phyloP scores from a whole-genome alignment of 2,888 invertebrate species.

The Tipula helvola region DNA sequence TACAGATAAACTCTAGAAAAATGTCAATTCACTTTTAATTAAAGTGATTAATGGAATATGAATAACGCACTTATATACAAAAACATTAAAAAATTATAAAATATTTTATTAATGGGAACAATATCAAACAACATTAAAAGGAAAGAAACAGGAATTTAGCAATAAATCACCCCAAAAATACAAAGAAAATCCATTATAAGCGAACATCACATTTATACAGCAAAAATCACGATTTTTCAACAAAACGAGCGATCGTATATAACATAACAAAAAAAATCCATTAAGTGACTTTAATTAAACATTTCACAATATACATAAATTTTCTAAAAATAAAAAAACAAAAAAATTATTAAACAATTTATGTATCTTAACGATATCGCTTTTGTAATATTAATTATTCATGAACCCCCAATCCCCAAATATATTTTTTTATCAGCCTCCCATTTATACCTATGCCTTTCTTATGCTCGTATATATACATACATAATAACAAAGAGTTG shows the following conservation, averaged over 20 bases:
- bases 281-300: background rate
- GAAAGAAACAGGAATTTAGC: background rate
- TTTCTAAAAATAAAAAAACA: background rate
- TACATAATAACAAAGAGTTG: background rate
- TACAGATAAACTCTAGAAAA: too few relatives aligned
- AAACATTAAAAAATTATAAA: background rate
- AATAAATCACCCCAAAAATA: background rate
- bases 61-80: too few relatives aligned
- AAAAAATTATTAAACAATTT: background rate
- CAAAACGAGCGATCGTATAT: background rate
- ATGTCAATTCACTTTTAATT: too few relatives aligned
- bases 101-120: background rate
- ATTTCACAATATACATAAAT: background rate
- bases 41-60: too few relatives aligned
- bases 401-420: background rate
- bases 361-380: background rate
- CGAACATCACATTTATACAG: background rate
- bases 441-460: background rate
- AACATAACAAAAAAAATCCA: background rate
- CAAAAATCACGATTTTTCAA: background rate
- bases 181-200: background rate
- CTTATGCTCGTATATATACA: background rate
- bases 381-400: background rate
- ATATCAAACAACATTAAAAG: background rate
- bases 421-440: background rate